A percentile compares a stretch with the other conserved stretches of the same genome.
Conservation (phyloP, 2,797 vertebrate species). For the Tarsius wallacei region DNA sequence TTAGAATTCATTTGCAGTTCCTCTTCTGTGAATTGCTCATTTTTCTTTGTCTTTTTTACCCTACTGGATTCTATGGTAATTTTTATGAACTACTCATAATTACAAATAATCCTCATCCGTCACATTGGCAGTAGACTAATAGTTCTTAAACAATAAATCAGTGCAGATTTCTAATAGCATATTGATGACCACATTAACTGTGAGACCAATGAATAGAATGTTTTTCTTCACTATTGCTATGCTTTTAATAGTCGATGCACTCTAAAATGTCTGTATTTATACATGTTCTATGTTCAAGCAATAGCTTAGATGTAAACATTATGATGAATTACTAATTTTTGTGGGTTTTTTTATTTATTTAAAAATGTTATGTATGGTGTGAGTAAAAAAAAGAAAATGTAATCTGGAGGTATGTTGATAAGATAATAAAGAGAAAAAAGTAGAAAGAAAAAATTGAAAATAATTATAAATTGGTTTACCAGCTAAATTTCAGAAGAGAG, state of each 20-base stretch:
- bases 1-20: neutral
- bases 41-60: neutral
- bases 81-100: neutral
- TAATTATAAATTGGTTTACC: neutral
- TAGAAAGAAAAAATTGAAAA: neutral
- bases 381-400: neutral
- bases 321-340: neutral
- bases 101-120: neutral
- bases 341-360: neutral
- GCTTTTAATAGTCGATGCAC: neutral
- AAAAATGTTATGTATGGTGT: neutral
- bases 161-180: neutral
- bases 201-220: neutral
- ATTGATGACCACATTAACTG: slow-evolving; percentile 1
- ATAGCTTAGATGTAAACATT: neutral
- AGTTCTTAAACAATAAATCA: neutral
- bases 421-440: neutral
- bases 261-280: neutral
- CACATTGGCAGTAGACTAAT: neutral
- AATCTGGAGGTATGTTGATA: neutral
- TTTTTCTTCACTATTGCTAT: neutral
- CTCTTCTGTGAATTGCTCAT: neutral
- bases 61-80: neutral
- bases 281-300: neutral
- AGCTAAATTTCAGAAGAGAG: neutral